A percentile compares a stretch with the other conserved stretches of the same genome.
Conservation (phyloP, 2,797 vertebrate genomes). For the Potorous gilbertii region DNA sequence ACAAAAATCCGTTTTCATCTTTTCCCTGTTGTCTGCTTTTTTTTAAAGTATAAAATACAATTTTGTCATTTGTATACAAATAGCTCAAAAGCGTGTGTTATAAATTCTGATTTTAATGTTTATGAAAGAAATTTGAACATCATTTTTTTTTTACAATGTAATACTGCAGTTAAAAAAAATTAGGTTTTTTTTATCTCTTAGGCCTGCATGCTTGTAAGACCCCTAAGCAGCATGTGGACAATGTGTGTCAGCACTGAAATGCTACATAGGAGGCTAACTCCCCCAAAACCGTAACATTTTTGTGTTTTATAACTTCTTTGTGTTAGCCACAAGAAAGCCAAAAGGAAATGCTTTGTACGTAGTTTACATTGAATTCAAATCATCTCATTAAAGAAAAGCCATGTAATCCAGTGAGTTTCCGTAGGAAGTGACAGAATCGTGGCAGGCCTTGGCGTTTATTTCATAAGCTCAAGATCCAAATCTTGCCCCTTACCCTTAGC, state of each 20-base stretch:
- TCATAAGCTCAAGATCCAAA: background rate
- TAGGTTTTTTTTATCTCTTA: constrained; percentile 45
- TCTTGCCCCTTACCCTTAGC: constrained; percentile 2
- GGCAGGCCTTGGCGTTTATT: constrained; percentile 28
- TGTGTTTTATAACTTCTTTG: constrained; percentile 5
- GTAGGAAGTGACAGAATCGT: constrained; percentile 1
- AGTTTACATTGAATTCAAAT: constrained; percentile 33
- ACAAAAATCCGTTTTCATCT: constrained; percentile 52
- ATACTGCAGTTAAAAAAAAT: constrained; percentile 43
- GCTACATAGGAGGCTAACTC: background rate
- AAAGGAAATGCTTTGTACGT: constrained; percentile 46
- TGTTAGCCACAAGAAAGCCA: background rate
- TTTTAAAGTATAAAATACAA: constrained; percentile 23
- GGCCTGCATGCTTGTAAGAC: constrained; percentile 2
- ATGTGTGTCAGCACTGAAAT: constrained; percentile 26
- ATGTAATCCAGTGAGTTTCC: background rate
- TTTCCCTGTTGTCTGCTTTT: constrained; percentile 11
- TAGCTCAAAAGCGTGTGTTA: constrained; percentile 34
- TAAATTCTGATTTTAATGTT: constrained; percentile 33
- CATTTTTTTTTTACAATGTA: constrained; percentile 38
- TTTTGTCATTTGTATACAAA: constrained; percentile 38
- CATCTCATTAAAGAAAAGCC: constrained; percentile 34
- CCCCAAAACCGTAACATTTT: constrained; percentile 12
- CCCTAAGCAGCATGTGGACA: constrained; percentile 11
- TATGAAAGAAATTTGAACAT: constrained; percentile 46